A percentile compares a stretch with the other conserved stretches of the same genome.
phyloP scores from a whole-genome alignment of 2,113 vertebrate genomes.

The Sialia sialis region DNA sequence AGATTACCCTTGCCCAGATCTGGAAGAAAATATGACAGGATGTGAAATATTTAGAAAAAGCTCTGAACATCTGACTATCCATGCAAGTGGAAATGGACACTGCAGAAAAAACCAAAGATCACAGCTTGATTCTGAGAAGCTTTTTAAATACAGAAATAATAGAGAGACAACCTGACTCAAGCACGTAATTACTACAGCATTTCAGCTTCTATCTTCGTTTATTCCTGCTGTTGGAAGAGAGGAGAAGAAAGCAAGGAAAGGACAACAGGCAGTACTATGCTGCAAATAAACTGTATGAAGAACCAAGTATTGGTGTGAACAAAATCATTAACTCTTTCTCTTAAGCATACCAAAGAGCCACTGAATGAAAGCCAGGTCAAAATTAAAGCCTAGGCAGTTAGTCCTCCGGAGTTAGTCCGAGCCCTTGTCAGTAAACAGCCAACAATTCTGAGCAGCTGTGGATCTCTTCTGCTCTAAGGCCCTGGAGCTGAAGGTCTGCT shows the following conservation, averaged over 20 bases:
- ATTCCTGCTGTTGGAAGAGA: neutral
- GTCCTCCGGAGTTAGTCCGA: neutral
- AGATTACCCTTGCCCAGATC: neutral
- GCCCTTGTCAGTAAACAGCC: neutral
- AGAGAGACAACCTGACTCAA: neutral
- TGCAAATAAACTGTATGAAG: neutral
- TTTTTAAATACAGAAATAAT: neutral
- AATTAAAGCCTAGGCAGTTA: neutral
- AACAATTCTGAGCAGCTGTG: neutral
- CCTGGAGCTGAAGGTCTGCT: neutral
- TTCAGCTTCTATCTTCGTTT: neutral
- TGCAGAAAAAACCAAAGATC: neutral
- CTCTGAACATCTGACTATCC: neutral
- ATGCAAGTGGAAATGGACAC: neutral
- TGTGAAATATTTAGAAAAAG: neutral
- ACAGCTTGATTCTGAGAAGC: neutral
- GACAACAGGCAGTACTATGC: neutral
- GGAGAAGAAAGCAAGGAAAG: neutral
- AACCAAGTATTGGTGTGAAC: neutral
- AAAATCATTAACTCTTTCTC: neutral
- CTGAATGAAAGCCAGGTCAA: neutral
- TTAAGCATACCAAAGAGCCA: neutral
- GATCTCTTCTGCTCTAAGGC: neutral
- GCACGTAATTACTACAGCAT: neutral
- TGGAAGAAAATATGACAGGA: neutral